Conservation (phyloP, 2,888 invertebrate species). For the Sesamia inferens region DNA sequence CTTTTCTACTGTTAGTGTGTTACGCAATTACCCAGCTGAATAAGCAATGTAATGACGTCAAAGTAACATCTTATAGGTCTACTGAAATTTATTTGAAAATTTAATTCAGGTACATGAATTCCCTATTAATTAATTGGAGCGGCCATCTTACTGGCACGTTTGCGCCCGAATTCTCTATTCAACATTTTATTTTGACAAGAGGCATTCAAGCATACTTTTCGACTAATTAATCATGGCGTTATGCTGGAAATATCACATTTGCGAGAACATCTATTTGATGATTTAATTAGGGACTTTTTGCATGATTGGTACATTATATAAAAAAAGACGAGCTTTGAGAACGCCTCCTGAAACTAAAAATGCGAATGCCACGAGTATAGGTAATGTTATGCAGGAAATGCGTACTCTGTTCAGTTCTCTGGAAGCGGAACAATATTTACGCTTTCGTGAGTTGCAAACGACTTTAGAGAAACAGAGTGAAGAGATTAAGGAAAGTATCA, state of each 20-base stretch:
- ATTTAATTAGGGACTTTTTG: slow-evolving; percentile 12
- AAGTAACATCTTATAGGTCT: slow-evolving; percentile 10
- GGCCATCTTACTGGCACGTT: slow-evolving; percentile 37
- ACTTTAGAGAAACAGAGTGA: too few relatives aligned
- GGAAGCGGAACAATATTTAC: too few relatives aligned
- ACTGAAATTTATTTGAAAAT: slow-evolving; percentile 48
- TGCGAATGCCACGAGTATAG: too few relatives aligned
- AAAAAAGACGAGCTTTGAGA: too few relatives aligned
- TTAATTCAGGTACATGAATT: slow-evolving; percentile 39
- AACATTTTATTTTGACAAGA: slow-evolving; percentile 52
- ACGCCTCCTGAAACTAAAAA: too few relatives aligned
- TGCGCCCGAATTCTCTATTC: slow-evolving; percentile 46
- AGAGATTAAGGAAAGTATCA: too few relatives aligned
- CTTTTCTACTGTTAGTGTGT: too few relatives aligned
- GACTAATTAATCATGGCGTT: slow-evolving; percentile 49
- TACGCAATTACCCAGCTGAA: neutral
- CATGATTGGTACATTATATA: neutral
- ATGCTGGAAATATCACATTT: slow-evolving; percentile 31
- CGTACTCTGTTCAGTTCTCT: too few relatives aligned
- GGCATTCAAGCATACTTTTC: slow-evolving; percentile 43
- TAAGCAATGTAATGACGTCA: neutral
- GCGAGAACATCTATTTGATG: slow-evolving; percentile 18
- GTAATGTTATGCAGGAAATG: too few relatives aligned
- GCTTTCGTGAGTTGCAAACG: too few relatives aligned
- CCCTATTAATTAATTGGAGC: slow-evolving; percentile 42